phyloP scores from a whole-genome alignment of 2,797 vertebrate genomes.

The Phylloscopus collybita region DNA sequence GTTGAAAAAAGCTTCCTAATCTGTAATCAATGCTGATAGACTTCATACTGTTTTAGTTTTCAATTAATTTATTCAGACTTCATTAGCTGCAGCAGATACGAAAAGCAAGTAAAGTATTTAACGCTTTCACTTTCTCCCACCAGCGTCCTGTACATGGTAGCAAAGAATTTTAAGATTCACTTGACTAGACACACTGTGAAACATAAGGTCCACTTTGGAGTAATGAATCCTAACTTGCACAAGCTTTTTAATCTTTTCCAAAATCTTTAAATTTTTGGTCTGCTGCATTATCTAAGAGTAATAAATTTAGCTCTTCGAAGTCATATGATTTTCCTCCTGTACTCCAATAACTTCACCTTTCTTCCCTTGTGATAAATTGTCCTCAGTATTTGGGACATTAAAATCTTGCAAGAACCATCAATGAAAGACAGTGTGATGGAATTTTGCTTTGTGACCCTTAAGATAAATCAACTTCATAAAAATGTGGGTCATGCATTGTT shows the following conservation, averaged over 20 bases:
- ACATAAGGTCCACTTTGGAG: neutral
- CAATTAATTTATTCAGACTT: slow-evolving; percentile 40
- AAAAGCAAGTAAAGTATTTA: slow-evolving; percentile 17
- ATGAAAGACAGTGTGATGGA: neutral
- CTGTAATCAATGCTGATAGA: slow-evolving; percentile 3
- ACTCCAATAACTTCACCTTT: neutral
- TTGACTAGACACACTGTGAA: neutral
- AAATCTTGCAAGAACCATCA: neutral
- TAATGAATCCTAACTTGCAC: neutral
- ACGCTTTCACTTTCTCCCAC: neutral
- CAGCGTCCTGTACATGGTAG: neutral
- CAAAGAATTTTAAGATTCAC: slow-evolving; percentile 1
- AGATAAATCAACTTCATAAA: neutral
- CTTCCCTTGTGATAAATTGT: neutral
- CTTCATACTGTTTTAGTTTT: slow-evolving; percentile 19
- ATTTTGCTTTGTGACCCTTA: neutral
- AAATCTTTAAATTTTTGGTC: neutral
- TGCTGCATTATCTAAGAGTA: neutral
- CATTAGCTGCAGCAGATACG: slow-evolving; percentile 8
- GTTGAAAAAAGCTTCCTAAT: neutral
- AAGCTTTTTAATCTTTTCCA: neutral
- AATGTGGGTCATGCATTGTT: neutral
- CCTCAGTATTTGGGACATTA: neutral
- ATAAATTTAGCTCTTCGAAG: neutral
- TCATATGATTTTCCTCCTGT: neutral